Percentiles rank a stretch among this genome's conserved stretches.
These are phyloP conservation scores for Marmota monax DNA, from an alignment of 2,113 vertebrate genomes.

Conservation along the genomic window DNA sequence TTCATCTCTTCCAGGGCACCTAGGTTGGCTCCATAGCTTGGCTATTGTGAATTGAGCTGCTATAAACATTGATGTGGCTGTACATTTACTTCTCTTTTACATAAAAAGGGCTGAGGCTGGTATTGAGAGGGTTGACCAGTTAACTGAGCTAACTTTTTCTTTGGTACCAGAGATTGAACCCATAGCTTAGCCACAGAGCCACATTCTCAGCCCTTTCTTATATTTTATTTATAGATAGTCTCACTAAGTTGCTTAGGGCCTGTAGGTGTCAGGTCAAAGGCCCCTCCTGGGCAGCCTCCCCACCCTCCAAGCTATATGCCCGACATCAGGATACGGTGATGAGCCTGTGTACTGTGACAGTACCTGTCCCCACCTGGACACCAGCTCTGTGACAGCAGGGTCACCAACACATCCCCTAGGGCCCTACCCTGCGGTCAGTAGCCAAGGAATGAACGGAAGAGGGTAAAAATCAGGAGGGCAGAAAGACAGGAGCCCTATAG, in stretches of 20 bases:
- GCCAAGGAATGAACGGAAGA: neutral
- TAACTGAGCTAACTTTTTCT: neutral
- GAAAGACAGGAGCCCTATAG: neutral
- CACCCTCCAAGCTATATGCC: fast-evolving
- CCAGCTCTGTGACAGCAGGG: neutral
- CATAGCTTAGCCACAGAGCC: too few relatives aligned
- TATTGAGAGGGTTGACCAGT: neutral
- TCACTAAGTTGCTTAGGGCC: neutral
- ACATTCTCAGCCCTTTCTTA: too few relatives aligned
- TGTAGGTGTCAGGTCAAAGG: neutral
- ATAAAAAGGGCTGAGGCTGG: neutral
- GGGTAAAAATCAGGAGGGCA: neutral
- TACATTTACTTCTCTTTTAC: neutral
- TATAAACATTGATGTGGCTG: too few relatives aligned
- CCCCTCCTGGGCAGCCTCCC: neutral
- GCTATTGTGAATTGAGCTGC: too few relatives aligned
- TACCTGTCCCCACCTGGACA: fast-evolving
- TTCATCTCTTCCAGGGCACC: too few relatives aligned
- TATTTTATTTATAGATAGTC: too few relatives aligned
- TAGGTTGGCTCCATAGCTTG: too few relatives aligned
- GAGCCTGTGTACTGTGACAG: fast-evolving
- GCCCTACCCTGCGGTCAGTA: fast-evolving
- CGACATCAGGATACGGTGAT: fast-evolving
- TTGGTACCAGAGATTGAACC: too few relatives aligned
- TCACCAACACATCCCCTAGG: fast-evolving